phyloP scores from a whole-genome alignment of 2,113 vertebrate species.

The Oryctolagus cuniculus region mOryCun1.1 NC_091445.1:48020001-48020500 shows the following conservation, averaged over 20 bases:
- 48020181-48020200: background rate
- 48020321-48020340: background rate
- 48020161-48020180: background rate
- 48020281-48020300: accelerated
- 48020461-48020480: background rate
- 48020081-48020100: background rate
- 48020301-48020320: background rate
- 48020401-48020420: background rate
- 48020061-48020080: too few relatives aligned
- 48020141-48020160: background rate
- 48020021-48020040: too few relatives aligned
- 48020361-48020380: background rate
- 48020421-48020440: background rate
- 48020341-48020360: background rate
- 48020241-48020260: background rate
- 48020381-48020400: background rate
- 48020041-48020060: too few relatives aligned
- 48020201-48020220: background rate
- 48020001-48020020: too few relatives aligned
- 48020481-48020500: background rate
- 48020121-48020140: background rate
- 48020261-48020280: background rate
- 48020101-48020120: background rate
- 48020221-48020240: background rate
- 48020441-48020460: background rate